These are phyloP conservation scores for Orius insidiosus DNA, from an alignment of 1,140 invertebrate species.

Conservation along the genomic window DNA sequence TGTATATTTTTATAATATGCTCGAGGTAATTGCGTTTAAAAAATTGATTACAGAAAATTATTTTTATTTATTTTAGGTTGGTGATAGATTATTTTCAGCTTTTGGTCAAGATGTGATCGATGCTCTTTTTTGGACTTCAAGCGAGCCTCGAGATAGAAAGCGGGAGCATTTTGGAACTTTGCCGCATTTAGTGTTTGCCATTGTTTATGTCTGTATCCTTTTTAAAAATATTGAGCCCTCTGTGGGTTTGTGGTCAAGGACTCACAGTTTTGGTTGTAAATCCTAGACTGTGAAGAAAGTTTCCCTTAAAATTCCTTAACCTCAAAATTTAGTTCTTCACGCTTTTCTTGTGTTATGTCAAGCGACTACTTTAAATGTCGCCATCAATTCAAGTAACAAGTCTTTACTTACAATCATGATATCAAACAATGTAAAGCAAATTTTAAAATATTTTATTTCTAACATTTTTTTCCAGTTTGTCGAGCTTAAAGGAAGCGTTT, in stretches of 20 bases:
- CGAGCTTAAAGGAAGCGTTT: conserved; percentile 95
- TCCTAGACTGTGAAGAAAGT: not conserved
- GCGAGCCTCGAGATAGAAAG: conserved; percentile 68
- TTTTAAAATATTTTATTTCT: conserved; percentile 2
- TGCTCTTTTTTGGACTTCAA: conserved; percentile 93
- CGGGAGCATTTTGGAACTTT: conserved; percentile 71
- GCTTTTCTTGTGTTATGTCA: conserved; percentile 81
- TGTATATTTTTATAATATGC: conserved; percentile 99
- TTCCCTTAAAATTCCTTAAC: conserved; percentile 32
- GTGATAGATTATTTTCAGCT: conserved; percentile 84
- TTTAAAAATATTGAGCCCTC: conserved; percentile 20
- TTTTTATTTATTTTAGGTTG: conserved; percentile 34
- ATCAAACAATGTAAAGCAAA: conserved; percentile 91
- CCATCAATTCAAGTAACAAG: conserved; percentile 98
- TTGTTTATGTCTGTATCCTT: conserved; percentile 92
- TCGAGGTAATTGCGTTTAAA: conserved; percentile 53
- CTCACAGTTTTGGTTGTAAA: not conserved
- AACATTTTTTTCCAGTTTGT: conserved; percentile 61
- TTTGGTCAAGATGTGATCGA: conserved; percentile 98
- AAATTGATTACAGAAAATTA: no score
- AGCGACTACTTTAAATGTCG: conserved; percentile 94
- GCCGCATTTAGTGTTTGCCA: conserved; percentile 73
- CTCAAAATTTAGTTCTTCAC: conserved; percentile 52
- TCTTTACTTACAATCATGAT: conserved; percentile 96
- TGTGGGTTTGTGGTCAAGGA: not conserved